These are phyloP conservation scores for Gymnobelideus leadbeateri DNA, from an alignment of 2,113 vertebrate genomes.

Conservation along the genomic window DNA sequence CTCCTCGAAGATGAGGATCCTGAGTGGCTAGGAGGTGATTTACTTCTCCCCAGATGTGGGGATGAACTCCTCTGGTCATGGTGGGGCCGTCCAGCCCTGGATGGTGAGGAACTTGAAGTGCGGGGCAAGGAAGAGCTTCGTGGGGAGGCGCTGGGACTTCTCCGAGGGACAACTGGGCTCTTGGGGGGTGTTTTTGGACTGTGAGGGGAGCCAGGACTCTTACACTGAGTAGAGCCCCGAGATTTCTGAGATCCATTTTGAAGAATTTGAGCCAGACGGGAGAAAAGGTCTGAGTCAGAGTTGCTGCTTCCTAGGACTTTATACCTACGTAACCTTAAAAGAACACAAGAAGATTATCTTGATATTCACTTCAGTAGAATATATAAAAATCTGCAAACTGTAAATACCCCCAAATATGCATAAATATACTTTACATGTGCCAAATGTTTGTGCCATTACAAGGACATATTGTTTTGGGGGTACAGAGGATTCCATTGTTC, in stretches of 20 bases:
- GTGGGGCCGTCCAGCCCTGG: slow-evolving; percentile 91
- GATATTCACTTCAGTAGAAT: slow-evolving; percentile 52
- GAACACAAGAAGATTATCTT: slow-evolving; percentile 79
- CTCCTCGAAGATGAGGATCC: slow-evolving; percentile 95
- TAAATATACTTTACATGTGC: not conserved
- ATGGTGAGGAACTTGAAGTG: slow-evolving; percentile 96
- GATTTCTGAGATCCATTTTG: slow-evolving; percentile 91
- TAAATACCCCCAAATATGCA: slow-evolving; percentile 18
- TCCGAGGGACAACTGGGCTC: slow-evolving; percentile 91
- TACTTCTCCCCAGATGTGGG: slow-evolving; percentile 92
- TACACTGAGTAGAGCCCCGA: slow-evolving; percentile 87
- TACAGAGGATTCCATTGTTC: not conserved
- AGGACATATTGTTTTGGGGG: slow-evolving; percentile 31
- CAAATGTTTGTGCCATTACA: slow-evolving; percentile 10
- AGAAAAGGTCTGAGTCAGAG: slow-evolving; percentile 96
- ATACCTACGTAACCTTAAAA: slow-evolving; percentile 91
- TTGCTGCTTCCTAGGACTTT: slow-evolving; percentile 94
- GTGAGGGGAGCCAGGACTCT: slow-evolving; percentile 89
- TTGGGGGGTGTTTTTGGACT: slow-evolving; percentile 92
- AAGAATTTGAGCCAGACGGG: slow-evolving; percentile 96
- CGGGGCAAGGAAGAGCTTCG: slow-evolving; percentile 96
- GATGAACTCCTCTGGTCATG: slow-evolving; percentile 90
- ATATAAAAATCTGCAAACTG: slow-evolving; percentile 29
- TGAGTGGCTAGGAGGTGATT: slow-evolving; percentile 96
- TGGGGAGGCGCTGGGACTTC: slow-evolving; percentile 96